These are phyloP conservation scores for Leucoma salicis DNA, from an alignment of 2,888 invertebrate genomes.

Conservation along the genomic window DNA sequence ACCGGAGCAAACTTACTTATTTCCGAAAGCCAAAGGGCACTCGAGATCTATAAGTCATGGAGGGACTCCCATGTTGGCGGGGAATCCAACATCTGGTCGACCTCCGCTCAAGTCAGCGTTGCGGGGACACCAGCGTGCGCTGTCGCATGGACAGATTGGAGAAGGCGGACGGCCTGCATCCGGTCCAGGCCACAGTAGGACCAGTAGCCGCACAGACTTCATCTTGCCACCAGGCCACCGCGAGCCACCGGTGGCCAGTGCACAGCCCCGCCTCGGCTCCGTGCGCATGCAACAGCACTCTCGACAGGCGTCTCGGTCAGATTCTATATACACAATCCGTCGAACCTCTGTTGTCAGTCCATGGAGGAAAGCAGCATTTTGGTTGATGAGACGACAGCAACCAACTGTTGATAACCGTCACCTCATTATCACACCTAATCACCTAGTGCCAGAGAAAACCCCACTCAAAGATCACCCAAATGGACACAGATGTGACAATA, in stretches of 20 bases:
- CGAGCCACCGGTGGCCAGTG: constrained; percentile 77
- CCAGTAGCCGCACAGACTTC: constrained; percentile 93
- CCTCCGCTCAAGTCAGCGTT: constrained; percentile 88
- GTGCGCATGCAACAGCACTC: constrained; percentile 87
- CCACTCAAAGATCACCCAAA: constrained; percentile 92
- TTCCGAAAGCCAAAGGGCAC: constrained; percentile 84
- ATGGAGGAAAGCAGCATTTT: constrained; percentile 85
- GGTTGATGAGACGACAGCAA: constrained; percentile 83
- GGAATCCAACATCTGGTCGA: constrained; percentile 74
- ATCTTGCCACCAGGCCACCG: constrained; percentile 93
- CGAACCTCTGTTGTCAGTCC: constrained; percentile 87
- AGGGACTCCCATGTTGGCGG: constrained; percentile 80
- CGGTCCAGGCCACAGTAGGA: constrained; percentile 88
- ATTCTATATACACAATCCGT: constrained; percentile 93
- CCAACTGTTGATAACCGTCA: constrained; percentile 86
- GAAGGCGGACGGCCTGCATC: constrained; percentile 73
- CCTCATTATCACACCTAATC: constrained; percentile 91
- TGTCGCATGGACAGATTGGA: constrained; percentile 93
- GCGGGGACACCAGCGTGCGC: constrained; percentile 91
- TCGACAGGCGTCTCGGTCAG: constrained; percentile 93
- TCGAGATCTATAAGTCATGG: constrained; percentile 93
- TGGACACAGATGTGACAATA: constrained; percentile 90
- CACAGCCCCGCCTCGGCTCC: constrained; percentile 73
- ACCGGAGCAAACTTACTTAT: constrained; percentile 78
- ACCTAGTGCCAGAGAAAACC: constrained; percentile 90